Base-by-base conservation (phyloP, 2,113 vertebrate genomes). In the Eolophus roseicapilla region DNA sequence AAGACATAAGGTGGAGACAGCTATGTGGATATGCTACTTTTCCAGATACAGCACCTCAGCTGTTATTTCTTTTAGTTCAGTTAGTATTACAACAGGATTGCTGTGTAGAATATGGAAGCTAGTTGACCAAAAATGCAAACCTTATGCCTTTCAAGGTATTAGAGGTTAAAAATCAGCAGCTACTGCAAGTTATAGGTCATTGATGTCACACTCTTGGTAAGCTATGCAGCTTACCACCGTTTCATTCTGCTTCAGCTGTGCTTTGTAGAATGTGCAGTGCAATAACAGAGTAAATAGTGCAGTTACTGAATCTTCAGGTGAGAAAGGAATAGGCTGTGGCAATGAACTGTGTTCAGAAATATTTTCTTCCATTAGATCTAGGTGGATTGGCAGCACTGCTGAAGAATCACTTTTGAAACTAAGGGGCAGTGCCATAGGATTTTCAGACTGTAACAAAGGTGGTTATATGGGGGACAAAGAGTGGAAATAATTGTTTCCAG, bases 201-300 rank as follows among this genome's bases (percentile, higher is more conserved):
- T 37, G 18, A 49, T 70, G 53, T 95, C 31, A 24, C 7, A 7
- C 7, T 79, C 19, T 17, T 3, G 2, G 75, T 73, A 85, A 95
- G 35, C 69, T 88, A 13, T 91, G 80, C 77, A 60, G 29, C 11
- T 60, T 33, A 10, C 20, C 77, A 50, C 9, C 73, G 29, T 94
- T 94, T 67, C 43, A 29, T 96, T 94, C 82, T 96, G 84, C 78
- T 78, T 95, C 84, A 85, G 85, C 57, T 93, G 87, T 46, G 73
- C 77, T 90, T 44, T 64, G 63, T 57, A 41, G 57, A 77, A 76
- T 62, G 49, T 77, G 59, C 67, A 53, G 31, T 62, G 25, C 41
- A 25, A 9, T 33, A 73, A 21, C 63, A 9, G 17, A 35, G 3
- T 25, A 69, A 78, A 65, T 14, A 68, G 23, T 31, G 15, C 44